These are phyloP conservation scores for Psittacus erithacus DNA, from an alignment of 2,113 vertebrate species.

Conservation along the genomic window DNA sequence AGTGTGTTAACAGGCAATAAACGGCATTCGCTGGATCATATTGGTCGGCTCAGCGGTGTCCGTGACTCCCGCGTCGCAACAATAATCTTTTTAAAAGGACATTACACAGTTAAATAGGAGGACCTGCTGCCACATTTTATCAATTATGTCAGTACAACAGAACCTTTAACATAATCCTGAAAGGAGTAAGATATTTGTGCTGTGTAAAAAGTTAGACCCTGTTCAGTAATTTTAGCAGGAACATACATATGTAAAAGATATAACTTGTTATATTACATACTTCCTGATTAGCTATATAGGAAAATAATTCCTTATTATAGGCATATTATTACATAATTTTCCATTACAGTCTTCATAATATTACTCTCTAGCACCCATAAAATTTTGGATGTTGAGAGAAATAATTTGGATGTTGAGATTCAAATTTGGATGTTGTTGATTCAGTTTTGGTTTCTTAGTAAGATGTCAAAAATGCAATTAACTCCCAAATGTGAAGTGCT, in stretches of 20 bases:
- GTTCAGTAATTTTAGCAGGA: background rate
- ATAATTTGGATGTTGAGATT: background rate
- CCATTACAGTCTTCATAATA: background rate
- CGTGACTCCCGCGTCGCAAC: too few species aligned
- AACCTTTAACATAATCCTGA: background rate
- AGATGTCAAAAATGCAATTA: background rate
- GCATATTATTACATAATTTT: background rate
- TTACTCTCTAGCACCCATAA: background rate
- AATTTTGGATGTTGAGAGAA: background rate
- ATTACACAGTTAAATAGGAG: background rate
- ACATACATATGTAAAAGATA: background rate
- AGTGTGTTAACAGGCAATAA: too few species aligned
- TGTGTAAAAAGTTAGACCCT: background rate
- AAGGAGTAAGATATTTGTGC: background rate
- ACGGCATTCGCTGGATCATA: too few species aligned
- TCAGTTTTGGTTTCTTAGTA: background rate
- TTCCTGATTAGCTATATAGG: background rate
- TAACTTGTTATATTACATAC: background rate
- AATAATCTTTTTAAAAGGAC: background rate
- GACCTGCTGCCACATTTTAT: background rate
- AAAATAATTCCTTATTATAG: background rate
- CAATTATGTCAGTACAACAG: background rate
- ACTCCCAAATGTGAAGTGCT: background rate
- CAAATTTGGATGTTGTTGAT: background rate
- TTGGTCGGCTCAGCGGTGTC: too few species aligned